phyloP scores from a whole-genome alignment of 2,888 invertebrate genomes.

The Subacronicta megacephala region DNA sequence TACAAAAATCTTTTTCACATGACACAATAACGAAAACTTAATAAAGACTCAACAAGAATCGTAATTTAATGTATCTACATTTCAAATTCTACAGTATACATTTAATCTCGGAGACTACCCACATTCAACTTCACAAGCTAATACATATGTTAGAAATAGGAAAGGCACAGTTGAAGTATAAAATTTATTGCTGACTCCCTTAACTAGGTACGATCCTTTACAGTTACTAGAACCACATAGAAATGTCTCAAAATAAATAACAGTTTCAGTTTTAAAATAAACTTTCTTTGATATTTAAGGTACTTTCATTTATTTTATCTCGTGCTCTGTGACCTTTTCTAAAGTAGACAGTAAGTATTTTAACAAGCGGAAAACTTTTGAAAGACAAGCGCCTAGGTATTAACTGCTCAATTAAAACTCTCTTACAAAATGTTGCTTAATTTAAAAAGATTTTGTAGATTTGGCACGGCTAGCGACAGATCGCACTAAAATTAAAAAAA shows the following conservation, averaged over 20 bases:
- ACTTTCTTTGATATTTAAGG: constrained; percentile 52
- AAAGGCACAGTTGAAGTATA: constrained; percentile 90
- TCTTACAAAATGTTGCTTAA: constrained; percentile 59
- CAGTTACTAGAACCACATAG: constrained; percentile 68
- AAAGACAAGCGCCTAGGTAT: constrained; percentile 58
- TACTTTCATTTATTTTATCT: constrained; percentile 61
- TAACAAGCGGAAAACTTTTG: constrained; percentile 58
- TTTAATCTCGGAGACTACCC: constrained; percentile 79
- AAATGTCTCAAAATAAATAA: constrained; percentile 61
- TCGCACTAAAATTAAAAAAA: constrained; percentile 58
- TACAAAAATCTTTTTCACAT: constrained; percentile 65
- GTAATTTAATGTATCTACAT: constrained; percentile 67
- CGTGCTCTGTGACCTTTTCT: constrained; percentile 47
- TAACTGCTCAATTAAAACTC: constrained; percentile 55
- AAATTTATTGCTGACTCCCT: constrained; percentile 89
- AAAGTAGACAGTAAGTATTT: constrained; percentile 55
- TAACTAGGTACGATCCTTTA: constrained; percentile 79
- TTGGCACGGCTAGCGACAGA: constrained; percentile 79
- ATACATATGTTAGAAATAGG: constrained; percentile 88
- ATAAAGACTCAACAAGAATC: constrained; percentile 74
- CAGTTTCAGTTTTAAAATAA: constrained; percentile 54
- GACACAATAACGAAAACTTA: constrained; percentile 69
- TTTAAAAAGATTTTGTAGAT: constrained; percentile 68
- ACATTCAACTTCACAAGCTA: constrained; percentile 84
- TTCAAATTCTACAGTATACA: constrained; percentile 81